These are phyloP conservation scores for Tragopan temminckii DNA, from an alignment of 2,797 vertebrate genomes.

Conservation along the genomic window DNA sequence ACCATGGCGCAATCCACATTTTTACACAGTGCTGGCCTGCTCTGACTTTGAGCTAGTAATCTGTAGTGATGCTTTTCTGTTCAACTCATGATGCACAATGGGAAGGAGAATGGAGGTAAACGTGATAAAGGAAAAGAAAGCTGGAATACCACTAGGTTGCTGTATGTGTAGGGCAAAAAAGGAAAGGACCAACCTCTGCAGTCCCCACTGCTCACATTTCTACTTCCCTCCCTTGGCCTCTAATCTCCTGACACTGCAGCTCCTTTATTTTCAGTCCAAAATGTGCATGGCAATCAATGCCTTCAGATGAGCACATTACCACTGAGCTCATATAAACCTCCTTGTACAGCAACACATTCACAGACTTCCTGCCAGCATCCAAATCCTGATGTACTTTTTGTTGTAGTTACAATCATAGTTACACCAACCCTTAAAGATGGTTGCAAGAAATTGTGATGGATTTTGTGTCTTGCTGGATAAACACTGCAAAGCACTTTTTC, in stretches of 20 bases:
- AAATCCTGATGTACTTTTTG: neutral
- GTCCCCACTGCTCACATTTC: neutral
- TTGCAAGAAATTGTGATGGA: neutral
- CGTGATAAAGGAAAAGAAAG: neutral
- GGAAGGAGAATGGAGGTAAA: neutral
- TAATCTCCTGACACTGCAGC: neutral
- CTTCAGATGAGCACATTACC: neutral
- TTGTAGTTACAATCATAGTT: neutral
- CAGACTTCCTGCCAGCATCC: neutral
- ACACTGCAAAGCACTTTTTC: neutral
- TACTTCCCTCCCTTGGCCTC: neutral
- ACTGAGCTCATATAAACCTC: neutral
- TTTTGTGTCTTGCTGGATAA: neutral
- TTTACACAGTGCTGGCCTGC: neutral
- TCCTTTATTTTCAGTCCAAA: neutral
- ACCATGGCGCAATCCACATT: neutral
- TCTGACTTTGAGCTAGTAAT: neutral
- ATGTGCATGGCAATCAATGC: neutral
- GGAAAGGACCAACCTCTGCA: neutral
- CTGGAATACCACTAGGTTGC: neutral
- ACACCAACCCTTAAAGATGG: neutral
- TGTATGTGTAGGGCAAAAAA: neutral
- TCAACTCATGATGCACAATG: neutral
- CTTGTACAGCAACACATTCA: neutral
- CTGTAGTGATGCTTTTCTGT: neutral